Base-by-base conservation (phyloP, 2,888 invertebrate species). In the Parasteatoda lunata region DNA sequence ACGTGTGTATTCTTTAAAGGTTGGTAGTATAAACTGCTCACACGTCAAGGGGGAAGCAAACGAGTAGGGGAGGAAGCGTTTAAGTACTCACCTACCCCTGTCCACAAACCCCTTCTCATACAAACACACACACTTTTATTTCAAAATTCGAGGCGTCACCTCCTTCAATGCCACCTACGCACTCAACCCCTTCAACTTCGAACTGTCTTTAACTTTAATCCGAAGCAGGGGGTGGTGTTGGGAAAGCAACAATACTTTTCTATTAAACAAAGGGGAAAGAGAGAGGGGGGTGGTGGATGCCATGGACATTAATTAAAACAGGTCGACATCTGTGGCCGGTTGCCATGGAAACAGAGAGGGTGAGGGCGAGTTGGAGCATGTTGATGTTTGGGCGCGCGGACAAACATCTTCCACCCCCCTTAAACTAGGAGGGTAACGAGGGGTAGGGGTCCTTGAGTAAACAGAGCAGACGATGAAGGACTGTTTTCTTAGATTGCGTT, bases 401-500 rank as follows among this genome's bases (percentile, higher is more conserved):
- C 88, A 88, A 88, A 88, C 84, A 85, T 80, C 76, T 77, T 77
- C 70, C 80, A 71, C 76, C 77, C 80, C 66, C 80, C 68, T 30
- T 30, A 30, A 30, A 30, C 30, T 30, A 30, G 30, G 30, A 30
- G 76, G 75, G 77, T 45, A 30, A 30, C 30, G 65, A 48, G 69
- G 59, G 30, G 54, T 15, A 48, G 80, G 82, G 79, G 80, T 70
- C 72, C 77, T 76, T 84, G 78, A 75, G 85, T 85, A 85, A 88
- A 85, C 88, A 88, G 85, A 75, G 75, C 81, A 81, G 76, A 83
- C 77, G 80, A 82, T 84, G 88, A 81, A 81, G 78, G 82, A 83
- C 81, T 88, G 88, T 88, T 88, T 88, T 88, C 88, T 88, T 88
- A 85, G 88, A 88, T 88, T 85, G 85, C 85, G 85, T 85, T 88